phyloP scores from a whole-genome alignment of 2,113 vertebrate species.

The Eulemur macaco region DNA sequence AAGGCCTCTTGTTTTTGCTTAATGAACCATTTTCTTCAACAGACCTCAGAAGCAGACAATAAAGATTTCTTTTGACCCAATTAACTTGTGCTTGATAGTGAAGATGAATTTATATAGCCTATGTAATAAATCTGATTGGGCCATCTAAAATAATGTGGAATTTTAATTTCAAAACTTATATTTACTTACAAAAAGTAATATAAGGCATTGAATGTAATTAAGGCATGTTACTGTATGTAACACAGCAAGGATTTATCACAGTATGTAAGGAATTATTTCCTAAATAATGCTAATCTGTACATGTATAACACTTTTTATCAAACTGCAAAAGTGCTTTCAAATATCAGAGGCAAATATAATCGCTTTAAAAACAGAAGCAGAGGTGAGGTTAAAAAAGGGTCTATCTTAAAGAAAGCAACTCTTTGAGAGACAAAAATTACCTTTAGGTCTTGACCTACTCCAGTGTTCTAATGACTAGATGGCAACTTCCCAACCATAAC shows the following conservation, averaged over 20 bases:
- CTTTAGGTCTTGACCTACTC: conserved; percentile 18
- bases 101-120: neutral
- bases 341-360: conserved; percentile 38
- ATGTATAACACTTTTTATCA: conserved; percentile 50
- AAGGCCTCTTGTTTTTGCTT: conserved; percentile 34
- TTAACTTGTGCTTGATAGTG: conserved; percentile 24
- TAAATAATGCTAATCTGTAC: conserved; percentile 47
- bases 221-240: conserved; percentile 69
- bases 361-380: conserved; percentile 44
- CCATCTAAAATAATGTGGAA: neutral
- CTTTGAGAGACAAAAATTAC: conserved; percentile 22
- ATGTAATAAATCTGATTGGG: neutral
- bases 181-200: conserved; percentile 16
- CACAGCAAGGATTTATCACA: conserved; percentile 65
- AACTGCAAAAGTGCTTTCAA: conserved; percentile 65
- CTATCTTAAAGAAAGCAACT: neutral
- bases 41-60: conserved; percentile 46
- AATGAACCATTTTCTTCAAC: conserved; percentile 28
- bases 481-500: neutral
- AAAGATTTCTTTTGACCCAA: conserved; percentile 10
- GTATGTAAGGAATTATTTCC: conserved; percentile 45
- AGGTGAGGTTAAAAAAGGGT: neutral
- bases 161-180: conserved; percentile 54
- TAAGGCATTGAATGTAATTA: conserved; percentile 74
- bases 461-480: conserved; percentile 50